These are phyloP conservation scores for Botia kubotai DNA, from an alignment of 2,797 vertebrate species.

Conservation along the genomic window DNA sequence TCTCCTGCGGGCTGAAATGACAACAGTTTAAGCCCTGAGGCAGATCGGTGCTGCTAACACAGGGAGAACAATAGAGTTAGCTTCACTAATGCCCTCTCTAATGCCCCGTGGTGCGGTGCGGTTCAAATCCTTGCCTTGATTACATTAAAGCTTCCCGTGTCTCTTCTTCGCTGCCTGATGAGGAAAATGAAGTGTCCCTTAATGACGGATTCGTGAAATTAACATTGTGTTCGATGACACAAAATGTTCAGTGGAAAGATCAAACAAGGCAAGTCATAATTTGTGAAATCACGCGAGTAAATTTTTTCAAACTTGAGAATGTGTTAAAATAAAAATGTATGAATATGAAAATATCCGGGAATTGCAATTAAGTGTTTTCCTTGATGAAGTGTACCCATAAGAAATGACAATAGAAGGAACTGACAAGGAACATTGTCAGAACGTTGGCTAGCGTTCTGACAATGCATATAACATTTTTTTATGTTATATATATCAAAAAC, in stretches of 20 bases:
- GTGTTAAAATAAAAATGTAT: background rate
- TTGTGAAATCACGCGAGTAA: background rate
- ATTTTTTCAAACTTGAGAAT: background rate
- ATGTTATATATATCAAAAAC: too few species aligned
- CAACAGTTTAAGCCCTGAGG: slow-evolving; percentile 36
- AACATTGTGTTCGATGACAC: slow-evolving; percentile 49
- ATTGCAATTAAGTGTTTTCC: background rate
- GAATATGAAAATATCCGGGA: background rate
- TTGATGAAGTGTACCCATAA: background rate
- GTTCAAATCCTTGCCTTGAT: slow-evolving; percentile 54
- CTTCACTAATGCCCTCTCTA: slow-evolving; percentile 51
- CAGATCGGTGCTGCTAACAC: slow-evolving; percentile 51
- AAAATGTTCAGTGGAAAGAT: slow-evolving; percentile 29
- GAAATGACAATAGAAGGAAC: background rate
- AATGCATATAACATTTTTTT: too few species aligned
- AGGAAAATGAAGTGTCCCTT: slow-evolving; percentile 58
- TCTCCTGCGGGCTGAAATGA: slow-evolving; percentile 43
- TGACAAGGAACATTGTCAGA: too few species aligned
- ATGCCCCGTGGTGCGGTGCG: slow-evolving; percentile 39
- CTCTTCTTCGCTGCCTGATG: slow-evolving; percentile 51
- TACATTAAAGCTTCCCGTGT: slow-evolving; percentile 52
- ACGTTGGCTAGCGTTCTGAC: too few species aligned
- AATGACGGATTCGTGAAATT: slow-evolving; percentile 58
- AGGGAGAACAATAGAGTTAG: slow-evolving; percentile 55
- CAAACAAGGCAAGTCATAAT: slow-evolving; percentile 3